phyloP scores from a whole-genome alignment of 53 echinoderm and acorn worm genomes.

The Pentamera pediparva region DNA sequence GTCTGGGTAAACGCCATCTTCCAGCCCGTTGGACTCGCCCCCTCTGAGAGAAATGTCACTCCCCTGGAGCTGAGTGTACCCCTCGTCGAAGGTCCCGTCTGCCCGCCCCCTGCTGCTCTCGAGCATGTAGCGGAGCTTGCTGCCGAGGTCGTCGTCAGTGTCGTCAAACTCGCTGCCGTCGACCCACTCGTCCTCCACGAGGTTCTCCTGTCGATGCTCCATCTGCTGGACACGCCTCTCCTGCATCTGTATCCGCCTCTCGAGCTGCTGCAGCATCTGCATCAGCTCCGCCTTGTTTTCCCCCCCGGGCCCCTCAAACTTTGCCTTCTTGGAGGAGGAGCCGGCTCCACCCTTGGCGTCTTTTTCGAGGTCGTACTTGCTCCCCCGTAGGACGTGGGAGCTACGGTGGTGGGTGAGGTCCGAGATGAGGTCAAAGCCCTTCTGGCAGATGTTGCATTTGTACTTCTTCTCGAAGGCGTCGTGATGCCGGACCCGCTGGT shows the following conservation, averaged over 20 bases:
- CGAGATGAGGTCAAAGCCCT: conserved; percentile 94
- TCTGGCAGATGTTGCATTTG: conserved; percentile 94
- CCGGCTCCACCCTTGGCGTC: conserved; percentile 30
- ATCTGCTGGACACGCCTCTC: conserved; percentile 92
- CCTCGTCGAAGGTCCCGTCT: conserved; percentile 20
- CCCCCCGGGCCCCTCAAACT: conserved; percentile 44
- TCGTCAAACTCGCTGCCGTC: conserved; percentile 39
- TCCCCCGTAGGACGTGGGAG: conserved; percentile 70
- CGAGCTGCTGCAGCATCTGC: conserved; percentile 90
- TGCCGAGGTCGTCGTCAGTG: conserved; percentile 45
- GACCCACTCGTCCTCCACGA: conserved; percentile 55
- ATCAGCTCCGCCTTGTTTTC: conserved; percentile 92
- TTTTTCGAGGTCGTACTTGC: conserved; percentile 81
- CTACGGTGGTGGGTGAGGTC: conserved; percentile 95
- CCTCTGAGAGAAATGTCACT: neutral
- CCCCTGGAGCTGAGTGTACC: neutral
- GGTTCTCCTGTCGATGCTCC: conserved; percentile 80
- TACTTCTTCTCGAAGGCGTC: conserved; percentile 98
- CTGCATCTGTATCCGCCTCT: conserved; percentile 86
- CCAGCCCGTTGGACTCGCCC: neutral
- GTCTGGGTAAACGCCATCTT: too few species aligned
- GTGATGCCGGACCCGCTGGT: conserved; percentile 94
- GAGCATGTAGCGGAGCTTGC: conserved; percentile 68
- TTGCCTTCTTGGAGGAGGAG: conserved; percentile 21
- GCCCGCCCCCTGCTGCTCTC: too few species aligned